Percentiles rank a stretch among this genome's conserved stretches.
Evolutionary conservation across 1,140 invertebrate species (phyloP).

Genomic region (Pteromalus puparum): DNA sequence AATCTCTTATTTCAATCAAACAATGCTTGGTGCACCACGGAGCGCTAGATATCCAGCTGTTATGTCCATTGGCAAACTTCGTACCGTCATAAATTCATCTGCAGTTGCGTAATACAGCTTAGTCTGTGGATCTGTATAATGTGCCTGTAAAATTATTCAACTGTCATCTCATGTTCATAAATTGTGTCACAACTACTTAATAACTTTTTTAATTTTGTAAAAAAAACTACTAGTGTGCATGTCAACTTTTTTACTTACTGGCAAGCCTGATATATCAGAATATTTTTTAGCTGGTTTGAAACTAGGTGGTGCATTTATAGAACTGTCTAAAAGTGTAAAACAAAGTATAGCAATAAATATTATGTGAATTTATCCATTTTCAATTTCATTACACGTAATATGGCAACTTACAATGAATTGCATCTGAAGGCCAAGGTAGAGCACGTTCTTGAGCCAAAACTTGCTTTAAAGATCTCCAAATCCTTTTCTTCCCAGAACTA

Average conservation of each 20-base stretch:
- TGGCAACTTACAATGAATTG: conserved; percentile 80
- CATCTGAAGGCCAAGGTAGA: conserved; percentile 81
- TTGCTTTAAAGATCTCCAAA: conserved; percentile 87
- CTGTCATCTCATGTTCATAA: conserved; percentile 2
- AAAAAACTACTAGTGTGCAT: background rate
- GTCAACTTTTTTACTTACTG: conserved; percentile 73
- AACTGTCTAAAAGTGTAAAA: conserved; percentile 80
- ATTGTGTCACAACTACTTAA: background rate
- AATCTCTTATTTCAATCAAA: conserved; percentile 77
- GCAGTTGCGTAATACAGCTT: conserved; percentile 89
- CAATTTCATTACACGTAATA: conserved; percentile 18
- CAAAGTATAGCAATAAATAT: conserved; percentile 38
- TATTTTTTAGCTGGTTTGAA: conserved; percentile 95
- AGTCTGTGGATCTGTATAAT: conserved; percentile 93
- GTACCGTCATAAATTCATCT: conserved; percentile 90
- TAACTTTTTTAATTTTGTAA: conserved; percentile 36
- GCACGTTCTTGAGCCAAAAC: conserved; percentile 84
- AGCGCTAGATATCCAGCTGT: conserved; percentile 91
- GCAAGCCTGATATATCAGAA: conserved; percentile 92
- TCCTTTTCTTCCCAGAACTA: conserved; percentile 81
- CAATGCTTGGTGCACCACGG: conserved; percentile 89
- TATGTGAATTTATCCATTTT: background rate
- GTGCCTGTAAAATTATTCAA: conserved; percentile 78
- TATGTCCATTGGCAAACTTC: conserved; percentile 92
- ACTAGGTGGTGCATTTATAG: conserved; percentile 92